Percentiles rank a stretch among this genome's conserved stretches.
Evolutionary conservation across 2,113 vertebrate genomes (phyloP).

Genomic region (Alectura lathami): DNA sequence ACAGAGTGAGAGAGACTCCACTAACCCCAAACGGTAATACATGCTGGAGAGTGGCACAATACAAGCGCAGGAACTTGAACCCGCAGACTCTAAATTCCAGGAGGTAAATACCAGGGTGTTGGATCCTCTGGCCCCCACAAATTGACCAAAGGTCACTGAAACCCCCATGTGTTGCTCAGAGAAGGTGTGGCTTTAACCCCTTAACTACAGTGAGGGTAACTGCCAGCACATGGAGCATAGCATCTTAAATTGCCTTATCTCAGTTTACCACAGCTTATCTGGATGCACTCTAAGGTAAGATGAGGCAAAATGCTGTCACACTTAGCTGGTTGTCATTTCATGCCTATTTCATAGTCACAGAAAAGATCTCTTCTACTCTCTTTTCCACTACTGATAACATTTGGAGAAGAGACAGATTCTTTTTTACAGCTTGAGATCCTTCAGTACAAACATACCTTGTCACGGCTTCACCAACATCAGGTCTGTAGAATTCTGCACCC

Average conservation of each 20-base stretch:
- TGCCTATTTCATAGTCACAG: conserved; percentile 46
- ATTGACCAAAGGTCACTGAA: not conserved
- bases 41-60: not conserved
- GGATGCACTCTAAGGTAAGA: not conserved
- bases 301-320: not conserved
- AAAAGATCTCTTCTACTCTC: not conserved
- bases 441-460: not conserved
- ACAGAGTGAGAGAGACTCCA: not conserved
- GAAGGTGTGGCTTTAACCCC: not conserved
- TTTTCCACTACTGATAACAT: not conserved
- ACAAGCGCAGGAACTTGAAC: not conserved
- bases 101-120: not conserved
- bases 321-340: conserved; percentile 12
- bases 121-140: not conserved
- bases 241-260: not conserved
- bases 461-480: not conserved
- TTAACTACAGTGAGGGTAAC: not conserved
- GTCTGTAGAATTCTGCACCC: not conserved
- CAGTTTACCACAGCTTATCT: not conserved
- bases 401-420: not conserved
- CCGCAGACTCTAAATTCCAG: not conserved
- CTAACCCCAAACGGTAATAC: not conserved
- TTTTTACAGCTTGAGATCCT: not conserved
- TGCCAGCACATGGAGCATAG: fast-evolving
- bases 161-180: not conserved